Evolutionary conservation across 2,797 vertebrate species (phyloP).

Genomic region (Macropodus opercularis): DNA sequence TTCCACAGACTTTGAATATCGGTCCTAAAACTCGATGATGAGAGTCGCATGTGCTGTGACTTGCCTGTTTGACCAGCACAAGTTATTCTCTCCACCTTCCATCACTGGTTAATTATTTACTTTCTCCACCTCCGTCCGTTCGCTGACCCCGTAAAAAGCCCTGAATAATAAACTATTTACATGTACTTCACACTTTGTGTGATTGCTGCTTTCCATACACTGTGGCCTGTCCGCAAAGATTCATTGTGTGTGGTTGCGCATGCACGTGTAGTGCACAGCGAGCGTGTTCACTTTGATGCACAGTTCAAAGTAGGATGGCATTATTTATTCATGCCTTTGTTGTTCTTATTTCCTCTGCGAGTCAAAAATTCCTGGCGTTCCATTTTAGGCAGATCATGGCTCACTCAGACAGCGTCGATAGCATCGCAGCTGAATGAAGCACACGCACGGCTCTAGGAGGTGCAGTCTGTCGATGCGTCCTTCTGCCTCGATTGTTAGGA

Average conservation of each 20-base stretch:
- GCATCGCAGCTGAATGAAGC: conserved; percentile 46
- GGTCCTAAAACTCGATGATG: conserved; percentile 29
- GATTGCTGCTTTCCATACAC: conserved; percentile 56
- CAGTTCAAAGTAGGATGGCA: conserved; percentile 79
- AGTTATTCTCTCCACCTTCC: conserved; percentile 9
- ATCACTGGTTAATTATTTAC: conserved; percentile 45
- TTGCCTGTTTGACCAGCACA: conserved; percentile 31
- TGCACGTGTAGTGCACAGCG: conserved; percentile 35
- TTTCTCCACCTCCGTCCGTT: conserved; percentile 41
- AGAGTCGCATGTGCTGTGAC: conserved; percentile 45
- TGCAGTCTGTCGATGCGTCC: conserved; percentile 54
- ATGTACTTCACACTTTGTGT: conserved; percentile 49
- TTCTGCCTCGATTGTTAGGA: conserved; percentile 49
- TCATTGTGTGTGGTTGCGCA: conserved; percentile 22
- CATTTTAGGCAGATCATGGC: conserved; percentile 69
- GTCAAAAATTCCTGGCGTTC: conserved; percentile 70
- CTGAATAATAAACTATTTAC: conserved; percentile 56
- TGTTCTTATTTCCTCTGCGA: conserved; percentile 78
- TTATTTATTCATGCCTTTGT: conserved; percentile 85
- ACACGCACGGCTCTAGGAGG: conserved; percentile 40
- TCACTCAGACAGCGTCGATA: conserved; percentile 58
- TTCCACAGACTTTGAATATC: conserved; percentile 12
- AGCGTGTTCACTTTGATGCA: conserved; percentile 78
- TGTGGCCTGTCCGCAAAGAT: conserved; percentile 37
- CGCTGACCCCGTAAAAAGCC: conserved; percentile 43